Evolutionary conservation across 1,140 invertebrate species (phyloP), one percentile per base, ranked within the genome.

Genomic region (Sesamia nonagrioides): DNA sequence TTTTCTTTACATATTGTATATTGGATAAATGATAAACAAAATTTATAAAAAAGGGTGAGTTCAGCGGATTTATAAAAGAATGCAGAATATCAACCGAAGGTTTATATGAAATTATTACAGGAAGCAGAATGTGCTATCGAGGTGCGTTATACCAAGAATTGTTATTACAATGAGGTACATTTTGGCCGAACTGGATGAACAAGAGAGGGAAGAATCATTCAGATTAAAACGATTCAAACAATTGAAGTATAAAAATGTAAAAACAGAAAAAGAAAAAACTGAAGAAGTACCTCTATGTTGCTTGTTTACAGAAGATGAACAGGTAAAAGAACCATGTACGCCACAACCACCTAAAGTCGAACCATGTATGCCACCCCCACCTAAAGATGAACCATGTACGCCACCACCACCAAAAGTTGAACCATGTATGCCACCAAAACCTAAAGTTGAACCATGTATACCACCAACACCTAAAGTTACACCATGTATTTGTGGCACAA

Each of bases 111-210:
- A 80, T 82, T 82, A 27, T 27, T 72, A 74, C 90, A 91, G 90
- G 85, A 89, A 87, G 84, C 82, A 77, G 75, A 90, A 89, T 78
- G 85, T 89, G 17, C 61, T 91, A 27, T 73, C 72, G 11, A 89
- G 86, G 77, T 37, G 83, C 17, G 77, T 89, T 18, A 79, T 87
- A 81, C 88, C 88, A 77, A 86, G 83, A 77, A 73, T 89, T 45
- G 72, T 78, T 18, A 54, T 72, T 7, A 85, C 78, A 48, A 48
- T 81, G 6, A 48, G 40, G 8, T 87, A 86, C 52, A 86, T 87
- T 52, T 13, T 66, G 35, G 68, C 60, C 7, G 80, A 85, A 37
- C 37, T 88, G 50, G 81, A 88, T 58, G 86, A 89, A 76, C 66
- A 60, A 52, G 86, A 86, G 40, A 77, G 82, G 77, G 86, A 88